These are phyloP conservation scores for Drosophila incognita DNA, from an alignment of 2,888 invertebrate genomes.

Conservation along the genomic window DNA sequence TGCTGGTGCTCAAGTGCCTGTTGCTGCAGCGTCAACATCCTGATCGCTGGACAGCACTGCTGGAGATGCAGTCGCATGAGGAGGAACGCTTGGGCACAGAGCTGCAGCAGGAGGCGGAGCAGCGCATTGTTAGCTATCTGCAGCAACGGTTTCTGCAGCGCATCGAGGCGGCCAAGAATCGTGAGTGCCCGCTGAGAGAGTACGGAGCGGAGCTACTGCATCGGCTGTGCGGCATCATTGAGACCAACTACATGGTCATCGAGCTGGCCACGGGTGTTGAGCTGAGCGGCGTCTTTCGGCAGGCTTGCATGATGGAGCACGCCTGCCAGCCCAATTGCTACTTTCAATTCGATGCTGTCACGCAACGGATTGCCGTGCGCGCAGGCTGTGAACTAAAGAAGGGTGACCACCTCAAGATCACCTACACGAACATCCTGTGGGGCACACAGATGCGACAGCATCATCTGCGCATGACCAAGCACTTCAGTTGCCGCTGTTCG, in stretches of 20 bases:
- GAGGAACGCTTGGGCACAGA: constrained; percentile 89
- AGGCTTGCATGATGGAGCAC: constrained; percentile 92
- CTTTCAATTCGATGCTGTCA: constrained; percentile 88
- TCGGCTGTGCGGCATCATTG: constrained; percentile 92
- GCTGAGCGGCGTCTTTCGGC: constrained; percentile 90
- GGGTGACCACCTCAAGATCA: constrained; percentile 91
- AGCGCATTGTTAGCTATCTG: constrained; percentile 88
- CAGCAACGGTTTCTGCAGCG: constrained; percentile 87
- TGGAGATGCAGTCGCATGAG: constrained; percentile 91
- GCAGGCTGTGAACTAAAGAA: constrained; percentile 89
- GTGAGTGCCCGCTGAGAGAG: constrained; percentile 85
- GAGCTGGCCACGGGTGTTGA: constrained; percentile 88
- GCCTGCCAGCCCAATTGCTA: constrained; percentile 92
- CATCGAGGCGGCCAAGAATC: constrained; percentile 85
- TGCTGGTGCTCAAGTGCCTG: constrained; percentile 89
- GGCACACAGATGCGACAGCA: constrained; percentile 92
- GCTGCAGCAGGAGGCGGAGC: constrained; percentile 89
- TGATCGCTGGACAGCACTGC: constrained; percentile 88
- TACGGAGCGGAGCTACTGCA: constrained; percentile 87
- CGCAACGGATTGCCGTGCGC: constrained; percentile 87
- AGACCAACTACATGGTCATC: constrained; percentile 93
- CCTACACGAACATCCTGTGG: constrained; percentile 95
- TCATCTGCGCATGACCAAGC: constrained; percentile 91
- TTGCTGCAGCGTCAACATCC: constrained; percentile 89
- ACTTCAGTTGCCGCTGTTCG: constrained; percentile 90